A percentile compares a stretch with the other conserved stretches of the same genome.
phyloP scores from a whole-genome alignment of 2,797 vertebrate genomes.

The Micropoecilia bifurca region DNA sequence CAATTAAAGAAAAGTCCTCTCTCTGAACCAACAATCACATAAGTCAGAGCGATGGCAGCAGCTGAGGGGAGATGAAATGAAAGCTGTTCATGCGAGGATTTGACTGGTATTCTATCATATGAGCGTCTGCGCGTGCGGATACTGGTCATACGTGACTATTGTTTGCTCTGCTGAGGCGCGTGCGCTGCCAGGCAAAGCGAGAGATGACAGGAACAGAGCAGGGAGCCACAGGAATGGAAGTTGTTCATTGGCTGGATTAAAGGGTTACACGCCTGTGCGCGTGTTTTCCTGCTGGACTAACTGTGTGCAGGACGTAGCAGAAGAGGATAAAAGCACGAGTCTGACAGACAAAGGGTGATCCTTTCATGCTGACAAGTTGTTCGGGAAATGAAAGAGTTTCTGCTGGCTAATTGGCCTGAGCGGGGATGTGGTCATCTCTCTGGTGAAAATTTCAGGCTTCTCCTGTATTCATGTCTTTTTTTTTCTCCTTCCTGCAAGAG shows the following conservation, averaged over 20 bases:
- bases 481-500: constrained; percentile 49
- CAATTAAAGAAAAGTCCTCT: constrained; percentile 78
- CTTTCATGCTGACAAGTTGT: constrained; percentile 71
- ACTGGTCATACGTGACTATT: constrained; percentile 1
- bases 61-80: constrained; percentile 64
- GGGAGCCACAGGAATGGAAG: constrained; percentile 56
- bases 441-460: constrained; percentile 64
- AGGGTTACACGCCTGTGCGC: constrained; percentile 29
- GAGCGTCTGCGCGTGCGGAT: constrained; percentile 19
- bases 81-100: constrained; percentile 63
- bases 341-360: constrained; percentile 74
- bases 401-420: constrained; percentile 77
- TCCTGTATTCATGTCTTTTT: constrained; percentile 65
- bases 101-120: constrained; percentile 49
- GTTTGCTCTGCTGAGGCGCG: constrained; percentile 32
- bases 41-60: constrained; percentile 71
- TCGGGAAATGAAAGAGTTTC: constrained; percentile 46
- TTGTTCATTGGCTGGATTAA: constrained; percentile 63
- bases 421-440: constrained; percentile 67
- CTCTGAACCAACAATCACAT: constrained; percentile 81
- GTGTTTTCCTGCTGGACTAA: constrained; percentile 20
- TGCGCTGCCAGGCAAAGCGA: constrained; percentile 62
- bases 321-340: constrained; percentile 60
- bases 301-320: constrained; percentile 52
- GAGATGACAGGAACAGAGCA: constrained; percentile 66